Evolutionary conservation across 2,888 invertebrate genomes (phyloP).

Genomic region (Callyntrura sp.): DNA sequence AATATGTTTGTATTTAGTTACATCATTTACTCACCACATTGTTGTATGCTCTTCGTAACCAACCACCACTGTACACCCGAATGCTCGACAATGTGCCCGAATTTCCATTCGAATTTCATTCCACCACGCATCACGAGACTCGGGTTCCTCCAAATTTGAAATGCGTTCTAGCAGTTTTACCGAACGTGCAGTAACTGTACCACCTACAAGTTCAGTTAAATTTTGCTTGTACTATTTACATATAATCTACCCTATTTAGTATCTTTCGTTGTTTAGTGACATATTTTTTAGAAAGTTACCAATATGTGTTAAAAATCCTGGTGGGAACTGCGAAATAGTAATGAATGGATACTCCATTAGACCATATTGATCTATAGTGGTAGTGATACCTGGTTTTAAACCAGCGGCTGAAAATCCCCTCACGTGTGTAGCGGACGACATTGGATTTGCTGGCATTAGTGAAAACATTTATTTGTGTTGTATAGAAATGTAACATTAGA

Average conservation of each 20-base stretch:
- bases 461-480: not conserved
- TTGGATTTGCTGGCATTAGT: conserved; percentile 30
- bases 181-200: conserved; percentile 93
- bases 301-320: conserved; percentile 94
- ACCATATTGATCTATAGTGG: conserved; percentile 88
- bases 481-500: no score
- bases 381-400: conserved; percentile 68
- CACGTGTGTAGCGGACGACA: conserved; percentile 48
- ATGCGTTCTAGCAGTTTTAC: conserved; percentile 93
- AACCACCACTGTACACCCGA: conserved; percentile 97
- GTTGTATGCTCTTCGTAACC: conserved; percentile 97
- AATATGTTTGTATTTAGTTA: not conserved
- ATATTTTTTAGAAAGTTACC: conserved; percentile 86
- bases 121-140: conserved; percentile 98
- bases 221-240: no score
- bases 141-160: conserved; percentile 94
- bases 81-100: conserved; percentile 95
- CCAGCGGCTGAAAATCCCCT: conserved; percentile 66
- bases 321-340: conserved; percentile 95
- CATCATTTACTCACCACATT: conserved; percentile 90
- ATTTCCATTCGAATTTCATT: conserved; percentile 98
- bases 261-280: no score
- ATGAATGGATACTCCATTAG: conserved; percentile 98
- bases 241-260: no score
- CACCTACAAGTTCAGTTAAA: conserved; percentile 87